Evolutionary conservation across 2,888 invertebrate genomes (phyloP).

Genomic region (Polyommatus icarus): DNA sequence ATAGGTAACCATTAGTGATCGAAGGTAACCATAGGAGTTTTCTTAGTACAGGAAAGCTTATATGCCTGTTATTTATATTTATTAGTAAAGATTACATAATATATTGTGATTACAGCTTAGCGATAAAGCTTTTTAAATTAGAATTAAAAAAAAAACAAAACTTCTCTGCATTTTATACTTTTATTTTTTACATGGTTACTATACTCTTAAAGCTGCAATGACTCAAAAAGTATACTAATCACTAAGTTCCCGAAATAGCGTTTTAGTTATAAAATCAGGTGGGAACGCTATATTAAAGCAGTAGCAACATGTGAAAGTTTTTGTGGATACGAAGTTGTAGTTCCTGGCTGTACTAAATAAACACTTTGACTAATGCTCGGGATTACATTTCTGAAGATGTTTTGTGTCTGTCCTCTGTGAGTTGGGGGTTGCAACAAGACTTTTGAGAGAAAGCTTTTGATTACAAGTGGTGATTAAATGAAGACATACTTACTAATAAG

Average conservation of each 20-base stretch:
- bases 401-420: background rate
- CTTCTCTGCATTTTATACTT: too few relatives aligned
- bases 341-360: constrained; percentile 15
- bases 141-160: too few relatives aligned
- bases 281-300: background rate
- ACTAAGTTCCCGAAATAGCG: background rate
- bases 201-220: too few relatives aligned
- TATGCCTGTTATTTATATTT: too few relatives aligned
- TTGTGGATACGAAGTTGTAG: constrained; percentile 9
- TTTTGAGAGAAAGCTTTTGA: background rate
- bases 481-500: too few relatives aligned
- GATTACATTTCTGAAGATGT: constrained; percentile 12
- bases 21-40: too few relatives aligned
- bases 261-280: constrained; percentile 2
- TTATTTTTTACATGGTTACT: too few relatives aligned
- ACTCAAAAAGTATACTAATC: background rate
- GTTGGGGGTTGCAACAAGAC: background rate
- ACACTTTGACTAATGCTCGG: constrained; percentile 15
- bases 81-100: too few relatives aligned
- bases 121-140: too few relatives aligned
- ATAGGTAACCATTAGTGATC: too few relatives aligned
- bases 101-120: too few relatives aligned
- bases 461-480: background rate
- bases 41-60: too few relatives aligned
- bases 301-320: background rate